Conservation (phyloP, 2,113 vertebrate genomes). For the Platysteira castanea region DNA sequence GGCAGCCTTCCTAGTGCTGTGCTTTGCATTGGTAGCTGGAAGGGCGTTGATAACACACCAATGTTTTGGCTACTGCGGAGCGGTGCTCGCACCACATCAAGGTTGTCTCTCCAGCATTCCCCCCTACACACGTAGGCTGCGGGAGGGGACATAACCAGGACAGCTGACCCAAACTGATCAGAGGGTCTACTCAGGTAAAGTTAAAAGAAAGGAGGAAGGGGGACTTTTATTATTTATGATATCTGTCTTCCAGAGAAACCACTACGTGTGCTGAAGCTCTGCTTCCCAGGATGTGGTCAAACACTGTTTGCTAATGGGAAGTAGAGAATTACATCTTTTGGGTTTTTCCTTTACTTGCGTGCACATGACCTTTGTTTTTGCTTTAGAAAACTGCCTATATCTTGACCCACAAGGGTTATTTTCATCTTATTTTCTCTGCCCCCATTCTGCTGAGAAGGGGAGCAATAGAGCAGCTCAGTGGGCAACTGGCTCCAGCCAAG, state of each 20-base stretch:
- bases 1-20: not conserved
- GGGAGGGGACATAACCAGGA: not conserved
- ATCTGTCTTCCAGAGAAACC: not conserved
- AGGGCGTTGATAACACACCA: not conserved
- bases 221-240: not conserved
- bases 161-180: not conserved
- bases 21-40: not conserved
- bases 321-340: not conserved
- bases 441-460: not conserved
- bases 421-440: not conserved
- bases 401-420: not conserved
- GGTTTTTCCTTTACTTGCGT: not conserved
- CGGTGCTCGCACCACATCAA: not conserved
- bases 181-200: not conserved
- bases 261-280: not conserved
- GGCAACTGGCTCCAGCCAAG: not conserved
- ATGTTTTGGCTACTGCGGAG: not conserved
- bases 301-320: not conserved
- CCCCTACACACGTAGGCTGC: not conserved
- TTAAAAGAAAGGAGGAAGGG: not conserved
- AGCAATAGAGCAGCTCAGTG: fast-evolving
- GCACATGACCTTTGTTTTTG: not conserved
- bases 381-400: not conserved
- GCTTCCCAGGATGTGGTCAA: not conserved
- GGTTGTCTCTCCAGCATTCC: not conserved